Conservation (phyloP, 2,888 invertebrate species). For the Dioctria rufipes region DNA sequence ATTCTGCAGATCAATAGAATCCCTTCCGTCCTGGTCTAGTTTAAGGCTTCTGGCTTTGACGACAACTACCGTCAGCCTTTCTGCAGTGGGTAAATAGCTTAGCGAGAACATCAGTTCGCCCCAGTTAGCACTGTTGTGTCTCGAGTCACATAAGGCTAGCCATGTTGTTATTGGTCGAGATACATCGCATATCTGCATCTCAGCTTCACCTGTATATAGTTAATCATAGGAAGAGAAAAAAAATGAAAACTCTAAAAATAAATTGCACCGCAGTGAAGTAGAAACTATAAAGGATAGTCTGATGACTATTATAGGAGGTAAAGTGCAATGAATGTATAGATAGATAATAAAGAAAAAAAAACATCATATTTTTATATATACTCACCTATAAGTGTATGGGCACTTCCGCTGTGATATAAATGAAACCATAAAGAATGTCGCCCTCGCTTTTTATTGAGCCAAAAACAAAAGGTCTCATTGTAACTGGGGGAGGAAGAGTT, state of each 20-base stretch:
- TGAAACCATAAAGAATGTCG: conserved; percentile 78
- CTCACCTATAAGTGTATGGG: conserved; percentile 74
- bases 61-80: conserved; percentile 77
- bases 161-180: conserved; percentile 84
- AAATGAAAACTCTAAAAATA: neutral
- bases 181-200: conserved; percentile 77
- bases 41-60: conserved; percentile 83
- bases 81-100: conserved; percentile 86
- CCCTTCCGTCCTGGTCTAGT: conserved; percentile 68
- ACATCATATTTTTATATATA: conserved; percentile 2
- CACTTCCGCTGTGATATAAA: conserved; percentile 77
- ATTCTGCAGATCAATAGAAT: conserved; percentile 73
- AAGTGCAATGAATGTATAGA: neutral
- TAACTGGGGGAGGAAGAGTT: conserved; percentile 81
- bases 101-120: conserved; percentile 88
- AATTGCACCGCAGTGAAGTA: neutral
- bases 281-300: neutral
- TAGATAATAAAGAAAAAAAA: neutral
- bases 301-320: too few species aligned
- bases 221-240: neutral
- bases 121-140: conserved; percentile 78
- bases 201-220: conserved; percentile 74
- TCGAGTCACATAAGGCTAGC: conserved; percentile 82
- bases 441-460: conserved; percentile 75
- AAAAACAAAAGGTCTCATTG: conserved; percentile 83